These are phyloP conservation scores for Epistrophe eligans DNA, from an alignment of 2,888 invertebrate species.

Conservation along the genomic window DNA sequence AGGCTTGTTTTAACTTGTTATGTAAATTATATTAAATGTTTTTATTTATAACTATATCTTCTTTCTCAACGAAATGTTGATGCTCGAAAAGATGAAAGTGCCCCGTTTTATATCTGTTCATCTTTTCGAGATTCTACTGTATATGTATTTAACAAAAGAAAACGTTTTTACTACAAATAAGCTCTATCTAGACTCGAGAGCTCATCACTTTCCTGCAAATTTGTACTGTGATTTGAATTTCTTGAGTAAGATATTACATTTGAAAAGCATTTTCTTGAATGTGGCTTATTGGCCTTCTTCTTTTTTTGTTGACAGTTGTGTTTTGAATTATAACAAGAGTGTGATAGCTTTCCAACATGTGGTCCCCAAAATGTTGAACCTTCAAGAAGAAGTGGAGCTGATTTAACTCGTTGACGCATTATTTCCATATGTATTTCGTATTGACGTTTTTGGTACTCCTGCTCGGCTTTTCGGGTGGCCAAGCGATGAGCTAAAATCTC, in stretches of 20 bases:
- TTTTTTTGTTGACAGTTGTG: constrained; percentile 78
- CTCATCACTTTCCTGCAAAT: constrained; percentile 80
- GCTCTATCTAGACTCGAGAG: constrained; percentile 82
- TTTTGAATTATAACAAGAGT: constrained; percentile 80
- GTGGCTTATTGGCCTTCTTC: constrained; percentile 72
- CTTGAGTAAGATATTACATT: constrained; percentile 77
- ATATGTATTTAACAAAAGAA: not conserved
- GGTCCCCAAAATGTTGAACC: constrained; percentile 82
- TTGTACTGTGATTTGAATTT: constrained; percentile 77
- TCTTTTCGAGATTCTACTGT: too few relatives aligned
- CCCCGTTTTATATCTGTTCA: too few relatives aligned
- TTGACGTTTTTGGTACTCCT: constrained; percentile 81
- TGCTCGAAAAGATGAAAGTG: too few relatives aligned
- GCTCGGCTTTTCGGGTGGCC: constrained; percentile 83
- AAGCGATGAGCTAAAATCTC: constrained; percentile 81
- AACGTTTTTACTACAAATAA: constrained; percentile 77
- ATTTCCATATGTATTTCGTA: constrained; percentile 83
- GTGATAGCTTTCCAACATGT: constrained; percentile 81
- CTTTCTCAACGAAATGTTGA: too few relatives aligned
- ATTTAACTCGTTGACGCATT: constrained; percentile 83
- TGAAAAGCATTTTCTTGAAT: constrained; percentile 68
- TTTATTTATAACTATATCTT: too few relatives aligned
- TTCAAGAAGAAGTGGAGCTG: constrained; percentile 82
- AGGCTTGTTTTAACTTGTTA: too few relatives aligned
- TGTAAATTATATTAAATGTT: too few relatives aligned